Conservation (phyloP, 2,888 invertebrate species). For the Octonoba sinensis region DNA sequence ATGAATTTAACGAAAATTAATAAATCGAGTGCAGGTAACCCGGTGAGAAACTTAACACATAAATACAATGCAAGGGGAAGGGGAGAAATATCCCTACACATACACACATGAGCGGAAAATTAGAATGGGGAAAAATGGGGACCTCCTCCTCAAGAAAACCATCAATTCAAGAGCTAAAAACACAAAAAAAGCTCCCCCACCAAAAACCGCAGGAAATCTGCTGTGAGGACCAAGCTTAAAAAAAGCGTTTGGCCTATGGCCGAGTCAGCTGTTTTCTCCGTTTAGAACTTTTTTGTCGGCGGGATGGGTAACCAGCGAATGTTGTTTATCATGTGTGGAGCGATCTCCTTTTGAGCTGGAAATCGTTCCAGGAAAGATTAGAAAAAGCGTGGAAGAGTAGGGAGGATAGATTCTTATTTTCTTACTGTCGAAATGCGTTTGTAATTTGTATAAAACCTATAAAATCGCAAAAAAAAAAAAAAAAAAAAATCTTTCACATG, state of each 20-base stretch:
- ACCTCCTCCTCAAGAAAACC: slow-evolving; percentile 58
- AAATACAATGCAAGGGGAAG: slow-evolving; percentile 42
- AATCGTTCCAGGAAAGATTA: too few species aligned
- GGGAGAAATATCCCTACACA: slow-evolving; percentile 37
- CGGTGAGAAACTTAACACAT: slow-evolving; percentile 57
- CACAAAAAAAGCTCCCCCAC: slow-evolving; percentile 14
- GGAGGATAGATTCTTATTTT: too few species aligned
- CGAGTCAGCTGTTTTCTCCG: slow-evolving; percentile 58
- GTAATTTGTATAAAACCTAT: too few species aligned
- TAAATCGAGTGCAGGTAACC: slow-evolving; percentile 38
- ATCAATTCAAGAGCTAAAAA: slow-evolving; percentile 54
- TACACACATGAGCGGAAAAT: slow-evolving; percentile 6
- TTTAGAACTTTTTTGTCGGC: background rate
- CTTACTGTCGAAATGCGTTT: too few species aligned
- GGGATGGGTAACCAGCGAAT: slow-evolving; percentile 33
- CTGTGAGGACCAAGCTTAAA: slow-evolving; percentile 52
- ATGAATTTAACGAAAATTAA: slow-evolving; percentile 51
- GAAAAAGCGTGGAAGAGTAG: too few species aligned
- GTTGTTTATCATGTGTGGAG: too few species aligned
- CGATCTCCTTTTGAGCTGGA: too few species aligned
- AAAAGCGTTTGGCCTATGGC: slow-evolving; percentile 62
- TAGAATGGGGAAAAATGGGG: slow-evolving; percentile 7
- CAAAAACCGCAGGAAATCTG: slow-evolving; percentile 63
- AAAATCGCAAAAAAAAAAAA: too few species aligned
- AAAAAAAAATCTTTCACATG: too few species aligned